Percentiles rank a stretch among this genome's conserved stretches.
Evolutionary conservation across 37 sponge, comb jelly and placozoan genomes (phyloP).

Genomic region (Petrosia ficiformis): DNA sequence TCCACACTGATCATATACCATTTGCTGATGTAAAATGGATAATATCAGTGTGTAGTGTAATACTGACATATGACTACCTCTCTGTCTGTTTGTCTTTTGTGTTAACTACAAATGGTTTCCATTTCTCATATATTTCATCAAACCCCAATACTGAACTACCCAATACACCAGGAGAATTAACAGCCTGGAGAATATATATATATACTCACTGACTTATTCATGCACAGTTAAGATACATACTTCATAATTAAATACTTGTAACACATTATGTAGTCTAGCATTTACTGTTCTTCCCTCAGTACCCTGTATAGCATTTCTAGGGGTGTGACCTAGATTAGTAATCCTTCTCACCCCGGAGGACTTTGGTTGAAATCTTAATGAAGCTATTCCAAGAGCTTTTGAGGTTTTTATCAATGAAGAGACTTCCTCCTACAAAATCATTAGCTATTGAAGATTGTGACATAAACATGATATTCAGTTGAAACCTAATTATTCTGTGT

Average conservation of each 20-base stretch:
- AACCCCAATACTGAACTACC: constrained; percentile 40
- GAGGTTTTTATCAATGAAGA: neutral
- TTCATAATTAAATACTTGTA: constrained; percentile 58
- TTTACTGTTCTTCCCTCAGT: constrained; percentile 8
- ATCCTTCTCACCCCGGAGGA: constrained; percentile 42
- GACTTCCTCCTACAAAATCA: neutral
- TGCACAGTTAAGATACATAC: neutral
- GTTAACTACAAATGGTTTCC: constrained; percentile 31
- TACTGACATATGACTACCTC: neutral
- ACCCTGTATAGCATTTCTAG: no score
- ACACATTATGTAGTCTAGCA: constrained; percentile 37
- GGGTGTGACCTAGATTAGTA: constrained; percentile 22
- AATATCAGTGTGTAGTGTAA: neutral
- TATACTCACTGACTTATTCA: neutral
- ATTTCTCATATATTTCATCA: constrained; percentile 39
- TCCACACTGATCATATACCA: neutral
- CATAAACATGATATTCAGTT: neutral
- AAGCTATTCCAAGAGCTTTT: constrained; percentile 58
- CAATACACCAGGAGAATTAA: neutral
- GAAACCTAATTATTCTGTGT: neutral
- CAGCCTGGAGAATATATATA: neutral
- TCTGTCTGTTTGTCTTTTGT: constrained; percentile 1
- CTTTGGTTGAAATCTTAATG: constrained; percentile 51
- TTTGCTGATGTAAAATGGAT: neutral
- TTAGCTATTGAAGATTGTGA: no score